Base-by-base conservation (phyloP, 2,888 invertebrate species). In the Nymphalis c-album region DNA sequence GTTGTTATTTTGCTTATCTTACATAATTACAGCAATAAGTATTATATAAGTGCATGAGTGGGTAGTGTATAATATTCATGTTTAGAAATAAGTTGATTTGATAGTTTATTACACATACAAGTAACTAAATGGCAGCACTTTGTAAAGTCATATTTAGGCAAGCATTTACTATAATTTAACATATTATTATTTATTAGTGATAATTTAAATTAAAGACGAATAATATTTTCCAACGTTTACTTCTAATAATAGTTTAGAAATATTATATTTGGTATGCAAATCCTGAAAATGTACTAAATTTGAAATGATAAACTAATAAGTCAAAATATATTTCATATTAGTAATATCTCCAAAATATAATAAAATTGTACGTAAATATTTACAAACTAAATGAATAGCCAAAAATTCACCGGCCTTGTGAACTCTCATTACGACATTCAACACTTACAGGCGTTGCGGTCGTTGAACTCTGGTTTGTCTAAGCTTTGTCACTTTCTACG, bases 331-430 rank as follows among this genome's bases (percentile, higher is more conserved):
- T 40, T 10, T 40, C 35, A 40, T 0, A 40, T 40, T 40, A 13
- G 13, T 13, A 13, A 40, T 40, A 4, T 40, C 40, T 40, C 2
- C 2, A 13, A 40, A 31, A 13, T 3, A 4, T 40, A 40, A 40
- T 40, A 40, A 13, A 13, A 22, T 13, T 40, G 40, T 40, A 40
- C 40, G 40, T 40, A 40, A 60, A 58, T 59, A 67, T 72, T 63
- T 55, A 69, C 67, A 71, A 69, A 69, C 51, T 66, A 71, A 71
- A 71, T 69, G 60, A 47, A 60, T 66, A 66, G 69, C 70, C 71
- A 76, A 76, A 76, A 77, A 74, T 75, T 71, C 68, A 67, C 71
- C 80, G 86, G 85, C 87, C 88, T 88, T 87, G 87, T 78, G 75
- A 75, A 72, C 77, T 76, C 68, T 72, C 70, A 77, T 87, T 87